Percentiles rank a stretch among this genome's conserved stretches.
These are phyloP conservation scores for Stomorhina lunata DNA, from an alignment of 2,888 invertebrate species.

Conservation along the genomic window DNA sequence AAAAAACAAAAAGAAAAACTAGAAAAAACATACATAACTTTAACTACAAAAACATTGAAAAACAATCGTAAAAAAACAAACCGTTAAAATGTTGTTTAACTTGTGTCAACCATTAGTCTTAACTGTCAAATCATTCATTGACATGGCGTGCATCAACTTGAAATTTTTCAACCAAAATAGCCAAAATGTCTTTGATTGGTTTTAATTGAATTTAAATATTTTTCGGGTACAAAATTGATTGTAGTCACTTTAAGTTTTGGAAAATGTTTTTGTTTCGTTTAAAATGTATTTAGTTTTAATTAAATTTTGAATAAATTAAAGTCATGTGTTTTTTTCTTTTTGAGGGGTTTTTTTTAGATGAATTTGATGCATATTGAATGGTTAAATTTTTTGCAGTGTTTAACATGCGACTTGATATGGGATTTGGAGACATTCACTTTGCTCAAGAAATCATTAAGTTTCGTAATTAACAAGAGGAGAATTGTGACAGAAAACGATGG, in stretches of 20 bases:
- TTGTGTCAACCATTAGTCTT: constrained; percentile 66
- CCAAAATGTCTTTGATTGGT: constrained; percentile 66
- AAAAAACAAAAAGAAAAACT: constrained; percentile 17
- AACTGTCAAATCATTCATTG: constrained; percentile 70
- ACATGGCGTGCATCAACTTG: constrained; percentile 68
- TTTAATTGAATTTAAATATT: constrained; percentile 69
- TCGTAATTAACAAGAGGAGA: not conserved
- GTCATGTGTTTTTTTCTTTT: constrained; percentile 36
- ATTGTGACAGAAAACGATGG: not conserved
- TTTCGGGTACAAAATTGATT: constrained; percentile 57
- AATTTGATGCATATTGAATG: constrained; percentile 62
- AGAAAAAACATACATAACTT: constrained; percentile 23
- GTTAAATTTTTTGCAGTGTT: constrained; percentile 36
- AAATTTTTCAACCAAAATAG: constrained; percentile 38
- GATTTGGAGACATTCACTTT: constrained; percentile 59
- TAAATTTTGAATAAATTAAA: constrained; percentile 57
- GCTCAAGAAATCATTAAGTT: constrained; percentile 1
- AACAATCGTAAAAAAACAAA: constrained; percentile 19
- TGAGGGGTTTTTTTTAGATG: constrained; percentile 44
- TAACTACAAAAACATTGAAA: constrained; percentile 1
- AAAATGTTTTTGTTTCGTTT: constrained; percentile 27
- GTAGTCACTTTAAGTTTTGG: constrained; percentile 46
- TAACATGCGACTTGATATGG: constrained; percentile 57
- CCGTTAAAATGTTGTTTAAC: constrained; percentile 68
- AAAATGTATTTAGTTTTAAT: constrained; percentile 31